These are phyloP conservation scores for Germaria angustata DNA, from an alignment of 2,888 invertebrate species.

Conservation along the genomic window DNA sequence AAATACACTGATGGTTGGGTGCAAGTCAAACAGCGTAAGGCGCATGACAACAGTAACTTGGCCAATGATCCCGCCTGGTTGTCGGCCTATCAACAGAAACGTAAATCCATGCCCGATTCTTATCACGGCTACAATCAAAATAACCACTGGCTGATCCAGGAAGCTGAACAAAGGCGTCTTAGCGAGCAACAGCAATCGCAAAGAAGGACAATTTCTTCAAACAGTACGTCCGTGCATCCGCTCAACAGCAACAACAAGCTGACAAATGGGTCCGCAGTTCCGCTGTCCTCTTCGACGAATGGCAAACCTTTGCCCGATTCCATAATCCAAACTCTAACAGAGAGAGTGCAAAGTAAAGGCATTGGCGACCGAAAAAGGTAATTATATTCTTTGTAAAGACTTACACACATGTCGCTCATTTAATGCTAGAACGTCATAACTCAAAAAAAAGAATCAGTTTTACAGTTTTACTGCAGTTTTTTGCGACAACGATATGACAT, in stretches of 20 bases:
- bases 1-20: slow-evolving; percentile 83
- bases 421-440: too few relatives aligned
- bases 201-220: slow-evolving; percentile 58
- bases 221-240: slow-evolving; percentile 61
- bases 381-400: slow-evolving; percentile 47
- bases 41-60: slow-evolving; percentile 72
- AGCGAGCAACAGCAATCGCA: slow-evolving; percentile 81
- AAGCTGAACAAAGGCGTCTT: slow-evolving; percentile 92
- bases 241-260: slow-evolving; percentile 34
- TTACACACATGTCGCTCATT: too few relatives aligned
- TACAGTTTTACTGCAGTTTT: too few relatives aligned
- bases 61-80: slow-evolving; percentile 79
- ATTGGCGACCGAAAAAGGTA: slow-evolving; percentile 81
- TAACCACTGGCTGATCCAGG: slow-evolving; percentile 96
- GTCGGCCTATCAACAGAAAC: slow-evolving; percentile 85
- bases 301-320: slow-evolving; percentile 86
- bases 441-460: too few relatives aligned
- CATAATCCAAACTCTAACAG: slow-evolving; percentile 85
- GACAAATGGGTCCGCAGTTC: slow-evolving; percentile 29
- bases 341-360: slow-evolving; percentile 84
- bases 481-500: too few relatives aligned
- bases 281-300: slow-evolving; percentile 72
- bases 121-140: slow-evolving; percentile 78
- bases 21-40: slow-evolving; percentile 77
- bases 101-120: slow-evolving; percentile 82